These are phyloP conservation scores for Anolis apletophallus DNA, from an alignment of 2,797 vertebrate genomes.

Conservation along the genomic window DNA sequence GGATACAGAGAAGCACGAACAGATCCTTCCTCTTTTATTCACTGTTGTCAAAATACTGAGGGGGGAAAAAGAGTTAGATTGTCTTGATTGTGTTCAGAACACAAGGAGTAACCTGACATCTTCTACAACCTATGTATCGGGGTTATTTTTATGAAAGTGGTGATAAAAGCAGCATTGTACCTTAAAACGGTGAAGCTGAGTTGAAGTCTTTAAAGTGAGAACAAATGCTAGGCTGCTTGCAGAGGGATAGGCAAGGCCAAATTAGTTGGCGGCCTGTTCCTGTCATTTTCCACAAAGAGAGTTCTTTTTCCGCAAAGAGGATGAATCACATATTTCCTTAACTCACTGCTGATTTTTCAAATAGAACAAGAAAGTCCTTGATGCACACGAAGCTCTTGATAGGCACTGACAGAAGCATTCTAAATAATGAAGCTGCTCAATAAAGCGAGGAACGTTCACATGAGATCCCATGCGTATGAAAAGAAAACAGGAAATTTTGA, in stretches of 20 bases:
- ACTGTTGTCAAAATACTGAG: background rate
- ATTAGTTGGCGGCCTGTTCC: constrained; percentile 21
- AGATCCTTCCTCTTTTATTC: background rate
- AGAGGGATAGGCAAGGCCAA: constrained; percentile 7
- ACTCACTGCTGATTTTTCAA: constrained; percentile 27
- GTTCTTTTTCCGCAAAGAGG: constrained; percentile 37
- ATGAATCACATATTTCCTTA: constrained; percentile 22
- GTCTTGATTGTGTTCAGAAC: background rate
- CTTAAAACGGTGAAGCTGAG: constrained; percentile 17
- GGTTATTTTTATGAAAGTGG: background rate
- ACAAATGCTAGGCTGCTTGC: constrained; percentile 3
- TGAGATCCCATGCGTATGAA: constrained; percentile 14
- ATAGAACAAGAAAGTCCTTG: constrained; percentile 3
- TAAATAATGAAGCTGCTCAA: constrained; percentile 10
- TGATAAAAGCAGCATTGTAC: background rate
- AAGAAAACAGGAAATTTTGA: background rate
- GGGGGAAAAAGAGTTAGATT: background rate
- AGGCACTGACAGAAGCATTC: background rate
- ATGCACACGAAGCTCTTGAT: background rate
- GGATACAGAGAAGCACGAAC: background rate
- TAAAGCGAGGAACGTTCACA: constrained; percentile 19
- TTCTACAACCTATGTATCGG: background rate
- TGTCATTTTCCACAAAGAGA: constrained; percentile 21
- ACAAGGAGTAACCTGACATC: background rate
- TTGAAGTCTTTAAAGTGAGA: constrained; percentile 24